A percentile compares a stretch with the other conserved stretches of the same genome.
Conservation (phyloP, 2,888 invertebrate genomes). For the Vesta saturnalis region DNA sequence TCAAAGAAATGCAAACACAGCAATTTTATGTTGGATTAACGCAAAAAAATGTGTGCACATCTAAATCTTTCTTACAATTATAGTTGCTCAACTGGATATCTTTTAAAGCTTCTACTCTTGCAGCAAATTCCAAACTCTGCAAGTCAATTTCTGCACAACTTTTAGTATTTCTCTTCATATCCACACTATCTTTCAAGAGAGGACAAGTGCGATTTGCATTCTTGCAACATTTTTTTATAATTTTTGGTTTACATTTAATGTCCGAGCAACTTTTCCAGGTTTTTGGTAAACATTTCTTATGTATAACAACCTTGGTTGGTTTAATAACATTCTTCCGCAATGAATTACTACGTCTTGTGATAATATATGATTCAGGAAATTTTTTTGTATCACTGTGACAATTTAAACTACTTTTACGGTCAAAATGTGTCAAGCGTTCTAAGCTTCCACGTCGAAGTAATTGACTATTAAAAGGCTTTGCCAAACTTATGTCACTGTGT, state of each 20-base stretch:
- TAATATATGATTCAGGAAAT: conserved; percentile 62
- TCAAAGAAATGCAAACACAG: conserved; percentile 20
- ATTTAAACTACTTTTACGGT: conserved; percentile 13
- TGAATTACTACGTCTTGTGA: conserved; percentile 52
- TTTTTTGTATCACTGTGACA: conserved; percentile 54
- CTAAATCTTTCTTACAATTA: conserved; percentile 45
- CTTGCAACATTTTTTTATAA: conserved; percentile 59
- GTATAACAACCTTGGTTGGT: conserved; percentile 53
- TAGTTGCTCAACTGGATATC: conserved; percentile 40
- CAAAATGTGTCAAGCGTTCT: conserved; percentile 55
- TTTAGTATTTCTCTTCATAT: conserved; percentile 54
- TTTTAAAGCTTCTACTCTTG: conserved; percentile 38
- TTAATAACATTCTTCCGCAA: conserved; percentile 35
- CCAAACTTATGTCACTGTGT: conserved; percentile 65
- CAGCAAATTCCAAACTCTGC: conserved; percentile 31
- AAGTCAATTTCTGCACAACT: conserved; percentile 56
- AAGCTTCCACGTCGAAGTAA: conserved; percentile 62
- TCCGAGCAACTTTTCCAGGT: conserved; percentile 62
- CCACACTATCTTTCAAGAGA: conserved; percentile 51
- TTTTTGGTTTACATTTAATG: conserved; percentile 52
- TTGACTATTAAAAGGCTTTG: conserved; percentile 62
- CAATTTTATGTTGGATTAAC: conserved; percentile 25
- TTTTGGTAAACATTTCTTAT: conserved; percentile 55
- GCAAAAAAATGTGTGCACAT: conserved; percentile 40
- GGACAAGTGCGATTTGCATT: conserved; percentile 60